phyloP scores from a whole-genome alignment of 2,113 vertebrate genomes.

The pig (Sus scrofa) region T2T-Sscrofa CM000814.6:87487501-87488000 shows the following conservation, averaged over 20 bases:
- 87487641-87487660: slow-evolving; percentile 60
- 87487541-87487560: slow-evolving; percentile 75
- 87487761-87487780: slow-evolving; percentile 62
- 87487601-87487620: slow-evolving; percentile 65
- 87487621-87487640: slow-evolving; percentile 68
- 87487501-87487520: slow-evolving; percentile 77
- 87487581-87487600: slow-evolving; percentile 72
- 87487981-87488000: slow-evolving; percentile 68
- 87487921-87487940: slow-evolving; percentile 33
- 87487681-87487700: slow-evolving; percentile 48
- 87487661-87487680: slow-evolving; percentile 62
- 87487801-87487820: slow-evolving; percentile 46
- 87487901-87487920: slow-evolving; percentile 71
- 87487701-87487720: slow-evolving; percentile 22
- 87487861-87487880: slow-evolving; percentile 54
- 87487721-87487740: slow-evolving; percentile 56
- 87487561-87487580: slow-evolving; percentile 71
- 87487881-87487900: background rate
- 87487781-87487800: slow-evolving; percentile 69
- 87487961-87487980: slow-evolving; percentile 75
- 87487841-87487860: slow-evolving; percentile 37
- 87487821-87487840: slow-evolving; percentile 41
- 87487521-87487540: slow-evolving; percentile 84
- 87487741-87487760: slow-evolving; percentile 45
- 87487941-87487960: slow-evolving; percentile 62